A percentile compares a stretch with the other conserved stretches of the same genome.
Conservation (phyloP, 1,140 invertebrate species). For the Colletes gigas region DNA sequence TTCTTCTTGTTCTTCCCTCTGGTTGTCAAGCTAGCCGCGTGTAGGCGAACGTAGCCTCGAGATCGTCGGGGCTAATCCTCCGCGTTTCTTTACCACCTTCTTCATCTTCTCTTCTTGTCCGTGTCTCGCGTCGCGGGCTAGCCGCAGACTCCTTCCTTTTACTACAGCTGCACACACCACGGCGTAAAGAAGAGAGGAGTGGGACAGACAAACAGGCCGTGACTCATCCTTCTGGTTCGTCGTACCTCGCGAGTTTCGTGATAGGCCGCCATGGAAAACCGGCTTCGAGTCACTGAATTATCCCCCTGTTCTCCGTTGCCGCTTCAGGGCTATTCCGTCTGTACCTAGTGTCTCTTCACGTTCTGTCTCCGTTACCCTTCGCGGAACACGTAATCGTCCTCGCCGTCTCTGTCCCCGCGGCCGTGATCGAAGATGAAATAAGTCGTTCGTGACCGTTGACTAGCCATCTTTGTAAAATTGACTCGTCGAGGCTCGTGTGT, state of each 20-base stretch:
- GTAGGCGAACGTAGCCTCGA: constrained; percentile 60
- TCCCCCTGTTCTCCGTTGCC: constrained; percentile 43
- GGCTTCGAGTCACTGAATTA: constrained; percentile 70
- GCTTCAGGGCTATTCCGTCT: constrained; percentile 28
- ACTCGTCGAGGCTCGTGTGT: neutral
- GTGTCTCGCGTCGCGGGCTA: neutral
- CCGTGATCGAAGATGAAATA: constrained; percentile 1
- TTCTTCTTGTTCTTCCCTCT: constrained; percentile 6
- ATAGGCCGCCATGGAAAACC: constrained; percentile 67
- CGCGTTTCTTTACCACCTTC: constrained; percentile 56
- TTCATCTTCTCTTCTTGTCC: constrained; percentile 48
- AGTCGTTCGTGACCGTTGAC: constrained; percentile 10
- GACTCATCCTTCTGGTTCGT: constrained; percentile 68
- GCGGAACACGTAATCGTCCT: constrained; percentile 1
- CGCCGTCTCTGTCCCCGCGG: too few species aligned
- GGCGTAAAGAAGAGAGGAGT: constrained; percentile 45
- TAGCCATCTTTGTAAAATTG: neutral
- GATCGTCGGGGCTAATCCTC: constrained; percentile 56
- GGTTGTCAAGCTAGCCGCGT: constrained; percentile 26
- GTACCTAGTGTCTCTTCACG: constrained; percentile 1
- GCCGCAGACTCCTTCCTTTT: constrained; percentile 32
- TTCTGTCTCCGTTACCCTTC: neutral
- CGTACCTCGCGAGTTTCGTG: constrained; percentile 64
- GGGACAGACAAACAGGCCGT: constrained; percentile 52
- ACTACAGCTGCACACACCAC: constrained; percentile 45